Evolutionary conservation across 1,140 invertebrate genomes (phyloP).

Genomic region (Armadillidium nasatum): DNA sequence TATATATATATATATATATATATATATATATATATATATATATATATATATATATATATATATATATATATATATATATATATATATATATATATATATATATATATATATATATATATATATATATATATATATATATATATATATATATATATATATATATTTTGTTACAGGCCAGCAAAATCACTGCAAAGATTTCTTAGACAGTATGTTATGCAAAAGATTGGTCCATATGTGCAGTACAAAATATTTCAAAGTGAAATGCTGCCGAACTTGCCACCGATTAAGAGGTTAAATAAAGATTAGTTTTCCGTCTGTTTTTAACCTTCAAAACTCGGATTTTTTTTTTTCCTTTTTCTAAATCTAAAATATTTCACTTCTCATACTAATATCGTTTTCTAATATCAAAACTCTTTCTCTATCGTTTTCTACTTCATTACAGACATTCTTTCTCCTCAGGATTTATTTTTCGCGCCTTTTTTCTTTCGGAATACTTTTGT

Average conservation of each 20-base stretch:
- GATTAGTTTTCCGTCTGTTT: not conserved
- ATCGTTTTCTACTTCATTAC: no score
- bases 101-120: slow-evolving; percentile 1
- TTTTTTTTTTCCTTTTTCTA: not conserved
- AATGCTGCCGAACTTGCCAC: slow-evolving; percentile 48
- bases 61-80: slow-evolving; percentile 28
- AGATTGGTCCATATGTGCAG: slow-evolving; percentile 48
- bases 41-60: slow-evolving; percentile 16
- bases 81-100: slow-evolving; percentile 13
- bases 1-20: slow-evolving; percentile 10
- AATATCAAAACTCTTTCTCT: no score
- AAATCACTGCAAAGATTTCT: slow-evolving; percentile 46
- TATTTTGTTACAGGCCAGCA: slow-evolving; percentile 39
- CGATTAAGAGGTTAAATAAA: not conserved
- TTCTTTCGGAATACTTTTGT: no score
- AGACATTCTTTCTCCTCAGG: no score
- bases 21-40: slow-evolving; percentile 19
- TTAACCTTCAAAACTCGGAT: not conserved
- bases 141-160: not conserved
- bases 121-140: slow-evolving; percentile 21
- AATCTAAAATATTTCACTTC: not conserved
- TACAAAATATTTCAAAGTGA: slow-evolving; percentile 49
- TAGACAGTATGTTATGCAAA: slow-evolving; percentile 47
- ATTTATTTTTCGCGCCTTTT: no score
- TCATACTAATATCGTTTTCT: not conserved